phyloP scores from a whole-genome alignment of 2,113 vertebrate genomes.

The Phrynosoma blainvillii region DNA sequence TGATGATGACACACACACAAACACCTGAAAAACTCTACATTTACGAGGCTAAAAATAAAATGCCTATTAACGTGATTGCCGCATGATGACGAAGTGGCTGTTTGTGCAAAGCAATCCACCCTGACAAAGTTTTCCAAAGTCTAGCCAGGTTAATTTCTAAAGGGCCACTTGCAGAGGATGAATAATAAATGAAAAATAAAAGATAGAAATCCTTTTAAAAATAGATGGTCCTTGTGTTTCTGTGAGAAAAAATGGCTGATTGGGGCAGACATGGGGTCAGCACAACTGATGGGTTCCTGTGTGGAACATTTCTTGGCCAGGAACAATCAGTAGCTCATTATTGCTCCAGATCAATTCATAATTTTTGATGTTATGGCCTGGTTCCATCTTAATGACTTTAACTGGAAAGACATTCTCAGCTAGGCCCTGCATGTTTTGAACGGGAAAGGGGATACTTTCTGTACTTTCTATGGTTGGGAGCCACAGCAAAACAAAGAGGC shows the following conservation, averaged over 20 bases:
- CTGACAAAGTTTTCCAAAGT: neutral
- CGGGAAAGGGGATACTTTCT: neutral
- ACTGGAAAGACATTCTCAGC: neutral
- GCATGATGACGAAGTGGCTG: neutral
- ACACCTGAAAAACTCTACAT: neutral
- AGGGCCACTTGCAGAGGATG: neutral
- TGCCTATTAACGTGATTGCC: neutral
- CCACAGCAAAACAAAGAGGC: neutral
- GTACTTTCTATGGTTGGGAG: neutral
- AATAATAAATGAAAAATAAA: neutral
- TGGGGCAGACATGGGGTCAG: neutral
- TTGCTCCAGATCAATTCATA: neutral
- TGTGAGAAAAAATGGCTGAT: neutral
- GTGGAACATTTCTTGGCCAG: neutral
- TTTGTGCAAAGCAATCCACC: neutral
- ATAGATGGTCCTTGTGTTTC: neutral
- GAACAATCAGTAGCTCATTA: neutral
- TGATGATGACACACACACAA: neutral
- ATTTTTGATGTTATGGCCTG: neutral
- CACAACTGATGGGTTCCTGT: neutral
- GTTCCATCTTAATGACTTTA: neutral
- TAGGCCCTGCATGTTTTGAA: neutral
- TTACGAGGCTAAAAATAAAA: neutral
- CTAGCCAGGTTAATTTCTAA: neutral
- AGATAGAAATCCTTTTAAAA: neutral